A percentile compares a stretch with the other conserved stretches of the same genome.
phyloP scores from a whole-genome alignment of 2,888 invertebrate genomes.

The Pemphredon lugubris region DNA sequence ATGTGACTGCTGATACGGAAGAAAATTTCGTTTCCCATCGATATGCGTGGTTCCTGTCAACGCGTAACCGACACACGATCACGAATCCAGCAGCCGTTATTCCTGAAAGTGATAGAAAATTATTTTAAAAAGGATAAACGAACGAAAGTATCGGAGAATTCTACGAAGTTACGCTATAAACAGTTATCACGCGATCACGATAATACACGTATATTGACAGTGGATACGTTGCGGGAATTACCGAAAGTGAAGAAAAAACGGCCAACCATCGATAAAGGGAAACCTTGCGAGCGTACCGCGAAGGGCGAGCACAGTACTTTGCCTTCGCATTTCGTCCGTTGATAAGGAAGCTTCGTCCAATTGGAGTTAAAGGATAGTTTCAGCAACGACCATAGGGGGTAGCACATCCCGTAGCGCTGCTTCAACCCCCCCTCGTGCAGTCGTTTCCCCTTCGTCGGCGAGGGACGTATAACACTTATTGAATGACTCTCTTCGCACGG shows the following conservation, averaged over 20 bases:
- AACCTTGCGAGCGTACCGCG: background rate
- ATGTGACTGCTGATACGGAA: constrained; percentile 10
- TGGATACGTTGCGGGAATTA: too few relatives aligned
- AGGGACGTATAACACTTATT: constrained; percentile 66
- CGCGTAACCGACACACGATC: constrained; percentile 1
- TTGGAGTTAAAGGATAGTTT: constrained; percentile 66
- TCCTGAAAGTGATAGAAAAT: background rate
- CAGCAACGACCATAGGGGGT: constrained; percentile 72
- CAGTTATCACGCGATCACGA: too few relatives aligned
- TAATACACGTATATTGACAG: too few relatives aligned
- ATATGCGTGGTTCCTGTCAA: background rate
- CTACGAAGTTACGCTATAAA: too few relatives aligned
- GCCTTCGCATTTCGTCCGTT: constrained; percentile 43
- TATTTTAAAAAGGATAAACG: background rate
- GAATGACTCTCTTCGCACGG: constrained; percentile 70
- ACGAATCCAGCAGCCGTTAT: background rate
- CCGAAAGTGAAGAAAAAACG: too few relatives aligned
- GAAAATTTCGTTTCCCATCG: constrained; percentile 9
- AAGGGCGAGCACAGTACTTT: background rate
- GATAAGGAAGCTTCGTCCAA: constrained; percentile 70
- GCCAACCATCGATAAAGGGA: constrained; percentile 42
- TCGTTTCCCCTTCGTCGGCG: constrained; percentile 53
- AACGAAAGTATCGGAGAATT: too few relatives aligned
- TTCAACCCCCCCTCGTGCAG: constrained; percentile 60
- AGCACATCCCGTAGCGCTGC: constrained; percentile 67